Evolutionary conservation across 2,888 invertebrate genomes (phyloP), one percentile per base, ranked within the genome.

Genomic region (Chrysolina oricalcia): DNA sequence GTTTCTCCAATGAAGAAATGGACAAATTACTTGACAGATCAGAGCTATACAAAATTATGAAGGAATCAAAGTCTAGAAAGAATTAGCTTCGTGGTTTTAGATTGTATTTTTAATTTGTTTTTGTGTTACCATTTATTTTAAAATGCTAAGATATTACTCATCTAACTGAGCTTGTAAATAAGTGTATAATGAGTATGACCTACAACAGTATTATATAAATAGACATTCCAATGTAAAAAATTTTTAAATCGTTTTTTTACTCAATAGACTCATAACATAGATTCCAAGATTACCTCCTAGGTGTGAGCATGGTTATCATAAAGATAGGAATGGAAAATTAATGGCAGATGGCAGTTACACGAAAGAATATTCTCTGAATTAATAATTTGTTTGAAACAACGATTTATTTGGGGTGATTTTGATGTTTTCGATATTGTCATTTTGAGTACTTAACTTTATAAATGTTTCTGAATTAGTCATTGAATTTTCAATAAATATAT

Each of bases 21-120:
- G 86, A 90, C 63, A 84, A 85, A 65, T 72, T 91, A 1, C 77
- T 91, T 56, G 90, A 91, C 76, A 85, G 91, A 75, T 88, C 87
- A 68, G 89, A 90, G 76, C 77, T 90, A 50, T 84, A 83, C 67
- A 62, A 80, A 21, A 40, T 81, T 46, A 81, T 85, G 81, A 67
- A 81, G 43, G 46, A 72, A 64, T 63, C 59, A 40, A 48, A 35
- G 6, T 56, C 15, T 2, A n/a, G 35, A 13, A 17, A 59, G n/a
- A 23, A 15, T 4, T n/a, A 8, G 10, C 15, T 27, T 59, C 19
- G 4, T 6, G 8, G 1, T 6, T 59, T 27, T 27, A 15, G 13
- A 6, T 11, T 59, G 4, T 35, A 35, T 35, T 35, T 27, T 27
- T 46, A 59, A n/a, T 1, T 59, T 59, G 1, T 23, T 59, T 46